Conservation (phyloP, 1,140 invertebrate species). For the Cyclina sinensis region DNA sequence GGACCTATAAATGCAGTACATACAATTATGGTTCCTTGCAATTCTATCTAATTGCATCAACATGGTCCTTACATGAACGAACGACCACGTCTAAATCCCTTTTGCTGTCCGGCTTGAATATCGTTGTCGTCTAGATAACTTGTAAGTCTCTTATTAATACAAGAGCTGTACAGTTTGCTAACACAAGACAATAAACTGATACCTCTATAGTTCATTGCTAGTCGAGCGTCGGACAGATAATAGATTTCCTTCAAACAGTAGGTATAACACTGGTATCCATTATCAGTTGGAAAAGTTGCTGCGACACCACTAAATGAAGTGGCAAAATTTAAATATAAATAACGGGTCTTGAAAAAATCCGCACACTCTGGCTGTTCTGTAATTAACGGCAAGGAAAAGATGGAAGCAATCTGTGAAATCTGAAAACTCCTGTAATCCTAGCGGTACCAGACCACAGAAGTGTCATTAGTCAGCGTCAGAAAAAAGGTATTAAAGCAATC, state of each 20-base stretch:
- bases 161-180: slow-evolving; percentile 48
- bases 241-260: slow-evolving; percentile 3
- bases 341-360: slow-evolving; percentile 24
- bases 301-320: not conserved
- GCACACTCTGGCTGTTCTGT: no score
- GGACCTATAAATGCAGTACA: slow-evolving; percentile 22
- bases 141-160: slow-evolving; percentile 26
- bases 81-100: slow-evolving; percentile 29
- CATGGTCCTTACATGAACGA: slow-evolving; percentile 61
- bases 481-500: no score
- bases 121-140: slow-evolving; percentile 33
- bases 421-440: no score
- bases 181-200: slow-evolving; percentile 42
- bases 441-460: no score
- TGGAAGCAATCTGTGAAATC: no score
- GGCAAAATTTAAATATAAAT: slow-evolving; percentile 6
- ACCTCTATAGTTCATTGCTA: slow-evolving; percentile 52
- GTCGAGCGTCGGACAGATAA: slow-evolving; percentile 21
- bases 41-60: slow-evolving; percentile 38
- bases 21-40: slow-evolving; percentile 26
- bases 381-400: no score
- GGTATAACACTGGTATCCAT: slow-evolving; percentile 34
- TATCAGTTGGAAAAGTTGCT: slow-evolving; percentile 35
- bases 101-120: slow-evolving; percentile 46
- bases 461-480: no score